Evolutionary conservation across 1,140 invertebrate genomes (phyloP).

Genomic region (Drosophila cardini): DNA sequence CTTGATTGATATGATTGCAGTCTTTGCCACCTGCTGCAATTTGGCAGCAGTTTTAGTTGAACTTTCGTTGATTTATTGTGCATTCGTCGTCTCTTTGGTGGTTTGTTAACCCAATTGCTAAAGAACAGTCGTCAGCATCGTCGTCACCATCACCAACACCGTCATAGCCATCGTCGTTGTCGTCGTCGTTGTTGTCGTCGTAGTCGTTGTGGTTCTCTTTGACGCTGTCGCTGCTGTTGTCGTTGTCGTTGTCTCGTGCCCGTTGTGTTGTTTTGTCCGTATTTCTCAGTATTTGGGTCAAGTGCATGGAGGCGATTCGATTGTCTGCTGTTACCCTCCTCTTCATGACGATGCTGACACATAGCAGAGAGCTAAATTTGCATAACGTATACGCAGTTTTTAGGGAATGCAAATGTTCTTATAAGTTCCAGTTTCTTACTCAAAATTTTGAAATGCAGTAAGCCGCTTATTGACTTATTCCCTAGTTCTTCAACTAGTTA

Average conservation of each 20-base stretch:
- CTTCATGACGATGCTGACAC: constrained; percentile 4
- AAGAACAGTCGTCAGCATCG: constrained; percentile 33
- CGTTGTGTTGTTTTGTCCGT: constrained; percentile 58
- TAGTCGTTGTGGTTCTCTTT: constrained; percentile 10
- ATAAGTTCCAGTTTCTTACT: background rate
- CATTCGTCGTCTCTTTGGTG: constrained; percentile 40
- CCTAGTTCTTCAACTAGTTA: no score
- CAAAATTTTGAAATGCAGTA: no score
- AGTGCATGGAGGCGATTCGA: constrained; percentile 64
- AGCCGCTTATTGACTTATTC: no score
- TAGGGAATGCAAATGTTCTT: background rate
- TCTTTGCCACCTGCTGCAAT: constrained; percentile 8
- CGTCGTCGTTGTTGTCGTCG: constrained; percentile 27
- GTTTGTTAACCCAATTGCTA: constrained; percentile 79
- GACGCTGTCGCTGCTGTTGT: constrained; percentile 26
- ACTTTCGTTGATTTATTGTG: constrained; percentile 24
- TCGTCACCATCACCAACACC: constrained; percentile 9
- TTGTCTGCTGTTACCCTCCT: constrained; percentile 26
- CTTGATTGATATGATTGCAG: constrained; percentile 45
- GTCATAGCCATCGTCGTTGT: constrained; percentile 11
- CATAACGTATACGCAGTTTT: constrained; percentile 40
- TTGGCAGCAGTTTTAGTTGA: background rate
- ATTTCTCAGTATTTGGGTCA: constrained; percentile 71
- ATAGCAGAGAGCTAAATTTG: constrained; percentile 35
- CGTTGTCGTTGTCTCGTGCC: constrained; percentile 54